Base-by-base conservation (phyloP, 2,888 invertebrate species). In the Orthosia incerta region DNA sequence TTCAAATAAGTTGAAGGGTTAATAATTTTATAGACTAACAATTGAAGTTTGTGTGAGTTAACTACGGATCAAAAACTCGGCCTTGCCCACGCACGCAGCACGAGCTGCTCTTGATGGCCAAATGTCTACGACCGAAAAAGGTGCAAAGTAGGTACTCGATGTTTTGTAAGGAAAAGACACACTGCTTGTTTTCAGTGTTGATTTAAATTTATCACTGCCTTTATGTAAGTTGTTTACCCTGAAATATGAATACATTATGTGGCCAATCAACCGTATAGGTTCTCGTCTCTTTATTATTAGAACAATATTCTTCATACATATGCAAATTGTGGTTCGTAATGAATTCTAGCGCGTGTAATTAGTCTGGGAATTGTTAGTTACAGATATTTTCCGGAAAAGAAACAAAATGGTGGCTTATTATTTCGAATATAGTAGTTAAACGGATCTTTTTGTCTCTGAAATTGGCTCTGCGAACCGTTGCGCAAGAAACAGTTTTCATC, bases 231-330 rank as follows among this genome's bases (percentile, higher is more conserved):
- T 51, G 50, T 67, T 74, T 67, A 39, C 45, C 50, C 16, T 67
- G 50, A 76, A 51, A 15, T 57, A 16, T 60, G 51, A 26, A 63
- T 64, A 16, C 13, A 56, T 69, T 68, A 45, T 31, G 20, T 55
- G 55, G 66, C 15, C 39, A 71, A 63, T 79, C 59, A 81, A 71
- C 51, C 46, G 16, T 13, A 61, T 48, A 57, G 9, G 18, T 60
- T 61, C 20, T 46, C 7, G 63, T 48, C 26, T 65, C 23, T 69
- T 23, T 74, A 62, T 75, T 57, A 20, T 46, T 60, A 26, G 23
- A 71, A 78, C 12, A 59, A 72, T 77, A 65, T 48, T 56, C 20
- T 61, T 73, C 53, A 77, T 82, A 73, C 53, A 73, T 55, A 68
- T 80, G 73, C 15, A 57, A 73, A 68, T 79, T 26, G 50, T 20